These are phyloP conservation scores for Frieseomelitta varia DNA, from an alignment of 1,140 invertebrate species.

Conservation along the genomic window DNA sequence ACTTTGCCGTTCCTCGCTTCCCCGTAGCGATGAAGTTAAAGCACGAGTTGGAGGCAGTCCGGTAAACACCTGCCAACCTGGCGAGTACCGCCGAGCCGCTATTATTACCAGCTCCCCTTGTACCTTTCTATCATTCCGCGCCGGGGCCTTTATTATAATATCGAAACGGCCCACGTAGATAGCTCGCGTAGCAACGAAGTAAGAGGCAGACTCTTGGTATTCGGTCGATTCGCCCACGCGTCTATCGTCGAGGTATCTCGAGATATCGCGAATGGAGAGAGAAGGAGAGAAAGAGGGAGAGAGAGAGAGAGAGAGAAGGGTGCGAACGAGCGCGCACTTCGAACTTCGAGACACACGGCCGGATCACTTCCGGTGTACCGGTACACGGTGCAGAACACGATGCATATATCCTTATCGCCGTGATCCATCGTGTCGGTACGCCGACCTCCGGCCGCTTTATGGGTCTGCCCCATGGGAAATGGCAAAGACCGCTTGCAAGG, in stretches of 20 bases:
- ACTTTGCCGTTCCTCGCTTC: not conserved
- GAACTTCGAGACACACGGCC: slow-evolving; percentile 44
- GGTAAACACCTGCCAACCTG: slow-evolving; percentile 57
- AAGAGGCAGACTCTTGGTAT: slow-evolving; percentile 50
- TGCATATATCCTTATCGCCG: slow-evolving; percentile 67
- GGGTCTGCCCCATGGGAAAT: slow-evolving; percentile 66
- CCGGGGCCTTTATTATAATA: slow-evolving; percentile 64
- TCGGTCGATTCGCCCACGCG: slow-evolving; percentile 61
- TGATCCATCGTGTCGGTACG: slow-evolving; percentile 65
- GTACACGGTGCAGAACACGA: slow-evolving; percentile 61
- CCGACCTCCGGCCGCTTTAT: slow-evolving; percentile 62
- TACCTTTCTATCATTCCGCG: slow-evolving; percentile 67
- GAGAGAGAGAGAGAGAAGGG: slow-evolving; percentile 4
- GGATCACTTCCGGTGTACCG: slow-evolving; percentile 63
- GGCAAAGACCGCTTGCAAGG: slow-evolving; percentile 68
- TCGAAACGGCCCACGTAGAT: slow-evolving; percentile 51
- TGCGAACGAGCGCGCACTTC: slow-evolving; percentile 43
- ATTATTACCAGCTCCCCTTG: slow-evolving; percentile 59
- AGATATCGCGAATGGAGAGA: not conserved
- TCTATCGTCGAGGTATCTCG: slow-evolving; percentile 46
- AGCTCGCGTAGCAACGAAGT: slow-evolving; percentile 22
- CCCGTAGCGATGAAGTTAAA: slow-evolving; percentile 9
- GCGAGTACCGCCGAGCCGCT: slow-evolving; percentile 42
- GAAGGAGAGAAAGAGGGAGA: slow-evolving; percentile 18
- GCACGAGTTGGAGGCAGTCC: not conserved